These are phyloP conservation scores for Siderastrea siderea DNA, from an alignment of 92 coral and sea anemone genomes.

Conservation along the genomic window DNA sequence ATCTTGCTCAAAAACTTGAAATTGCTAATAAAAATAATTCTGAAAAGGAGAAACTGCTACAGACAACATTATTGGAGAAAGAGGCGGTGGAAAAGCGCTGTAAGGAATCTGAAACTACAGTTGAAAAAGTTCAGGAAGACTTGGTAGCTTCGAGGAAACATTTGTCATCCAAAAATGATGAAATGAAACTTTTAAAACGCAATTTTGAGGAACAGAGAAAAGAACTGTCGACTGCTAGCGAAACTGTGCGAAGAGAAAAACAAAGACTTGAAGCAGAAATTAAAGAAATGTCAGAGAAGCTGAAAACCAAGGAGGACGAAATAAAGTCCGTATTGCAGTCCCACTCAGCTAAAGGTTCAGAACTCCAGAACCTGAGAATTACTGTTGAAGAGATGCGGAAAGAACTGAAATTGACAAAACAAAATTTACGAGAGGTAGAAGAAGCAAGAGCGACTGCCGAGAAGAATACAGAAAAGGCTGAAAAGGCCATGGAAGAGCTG, in stretches of 20 bases:
- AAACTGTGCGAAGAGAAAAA: conserved; percentile 67
- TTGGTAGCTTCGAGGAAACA: conserved; percentile 62
- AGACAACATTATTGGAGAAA: conserved; percentile 62
- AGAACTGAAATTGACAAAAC: conserved; percentile 60
- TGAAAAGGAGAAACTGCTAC: conserved; percentile 43
- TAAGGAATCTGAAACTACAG: conserved; percentile 61
- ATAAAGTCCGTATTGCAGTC: conserved; percentile 35
- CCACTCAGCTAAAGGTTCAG: conserved; percentile 62
- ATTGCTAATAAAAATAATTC: conserved; percentile 46
- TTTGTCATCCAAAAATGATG: conserved; percentile 56
- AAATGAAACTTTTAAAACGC: conserved; percentile 60
- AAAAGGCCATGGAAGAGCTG: conserved; percentile 67
- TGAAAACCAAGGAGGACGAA: conserved; percentile 62
- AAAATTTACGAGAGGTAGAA: conserved; percentile 68
- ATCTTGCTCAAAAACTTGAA: conserved; percentile 66
- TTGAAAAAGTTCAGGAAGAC: conserved; percentile 71
- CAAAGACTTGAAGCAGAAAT: conserved; percentile 56
- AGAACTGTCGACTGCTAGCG: conserved; percentile 63
- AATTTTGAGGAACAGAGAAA: conserved; percentile 75
- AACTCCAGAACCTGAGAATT: conserved; percentile 48
- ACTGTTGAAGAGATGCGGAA: conserved; percentile 69
- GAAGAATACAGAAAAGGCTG: conserved; percentile 68
- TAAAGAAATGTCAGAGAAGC: conserved; percentile 43
- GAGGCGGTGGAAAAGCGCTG: conserved; percentile 66
- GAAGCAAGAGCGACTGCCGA: conserved; percentile 56